These are phyloP conservation scores for Platynereis dumerilii DNA, from an alignment of 2,888 invertebrate species.

Conservation along the genomic window DNA sequence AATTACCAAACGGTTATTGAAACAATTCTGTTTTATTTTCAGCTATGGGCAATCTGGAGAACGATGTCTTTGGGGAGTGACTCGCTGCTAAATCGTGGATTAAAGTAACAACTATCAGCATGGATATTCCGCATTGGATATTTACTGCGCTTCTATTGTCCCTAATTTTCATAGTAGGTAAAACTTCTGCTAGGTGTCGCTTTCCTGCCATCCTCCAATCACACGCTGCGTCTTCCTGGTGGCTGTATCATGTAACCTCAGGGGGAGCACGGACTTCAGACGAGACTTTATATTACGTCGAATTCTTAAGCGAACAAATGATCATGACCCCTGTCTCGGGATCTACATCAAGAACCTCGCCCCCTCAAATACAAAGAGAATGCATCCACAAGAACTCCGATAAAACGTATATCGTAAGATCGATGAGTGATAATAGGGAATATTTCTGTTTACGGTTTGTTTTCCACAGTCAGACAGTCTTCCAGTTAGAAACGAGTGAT, in stretches of 20 bases:
- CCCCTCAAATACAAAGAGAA: not conserved
- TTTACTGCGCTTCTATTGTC: too few species aligned
- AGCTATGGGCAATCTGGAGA: too few species aligned
- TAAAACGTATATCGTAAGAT: too few species aligned
- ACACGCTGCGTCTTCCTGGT: not conserved
- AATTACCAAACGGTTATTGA: too few species aligned
- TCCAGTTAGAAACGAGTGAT: not conserved
- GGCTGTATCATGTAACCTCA: constrained; percentile 2
- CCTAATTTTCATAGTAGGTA: too few species aligned
- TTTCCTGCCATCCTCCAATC: not conserved
- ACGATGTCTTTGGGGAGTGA: too few species aligned
- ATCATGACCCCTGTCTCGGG: not conserved
- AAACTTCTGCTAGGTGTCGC: not conserved
- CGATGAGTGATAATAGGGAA: too few species aligned
- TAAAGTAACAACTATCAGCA: too few species aligned
- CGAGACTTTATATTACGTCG: constrained; percentile 1
- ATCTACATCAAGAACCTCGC: not conserved
- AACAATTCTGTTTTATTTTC: too few species aligned
- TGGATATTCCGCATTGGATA: too few species aligned
- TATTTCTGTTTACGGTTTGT: not conserved
- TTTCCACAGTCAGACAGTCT: not conserved
- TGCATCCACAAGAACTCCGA: too few species aligned
- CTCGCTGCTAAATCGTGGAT: too few species aligned
- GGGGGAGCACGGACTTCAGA: not conserved
- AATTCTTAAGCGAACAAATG: not conserved